phyloP scores from a whole-genome alignment of 2,888 invertebrate genomes.

The Tipula confusa region DNA sequence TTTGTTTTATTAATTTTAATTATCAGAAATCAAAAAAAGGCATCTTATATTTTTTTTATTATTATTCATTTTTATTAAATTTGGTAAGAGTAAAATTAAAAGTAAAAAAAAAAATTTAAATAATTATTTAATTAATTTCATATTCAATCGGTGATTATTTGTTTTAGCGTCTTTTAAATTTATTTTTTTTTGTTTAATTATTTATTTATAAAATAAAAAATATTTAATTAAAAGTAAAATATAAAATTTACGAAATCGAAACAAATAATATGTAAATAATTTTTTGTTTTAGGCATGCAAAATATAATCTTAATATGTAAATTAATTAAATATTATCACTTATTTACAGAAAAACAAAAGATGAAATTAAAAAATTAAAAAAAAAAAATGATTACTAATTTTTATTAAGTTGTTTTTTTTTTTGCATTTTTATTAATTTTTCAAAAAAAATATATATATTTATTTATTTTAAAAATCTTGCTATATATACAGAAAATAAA shows the following conservation, averaged over 20 bases:
- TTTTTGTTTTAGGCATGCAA: conserved; percentile 21
- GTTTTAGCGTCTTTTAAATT: conserved; percentile 25
- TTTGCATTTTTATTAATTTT: not conserved
- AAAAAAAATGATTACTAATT: too few relatives aligned
- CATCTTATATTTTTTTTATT: not conserved
- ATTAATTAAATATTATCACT: conserved; percentile 15
- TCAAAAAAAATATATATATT: conserved; percentile 15
- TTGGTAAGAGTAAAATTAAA: too few relatives aligned
- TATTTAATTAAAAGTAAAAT: not conserved
- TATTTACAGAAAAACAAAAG: conserved; percentile 12
- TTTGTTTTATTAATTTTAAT: not conserved
- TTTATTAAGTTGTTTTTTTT: not conserved
- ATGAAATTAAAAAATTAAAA: not conserved
- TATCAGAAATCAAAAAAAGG: conserved; percentile 21
- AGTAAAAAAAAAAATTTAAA: not conserved
- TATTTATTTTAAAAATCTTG: not conserved
- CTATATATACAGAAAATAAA: not conserved
- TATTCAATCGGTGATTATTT: not conserved
- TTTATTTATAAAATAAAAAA: not conserved
- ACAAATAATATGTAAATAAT: not conserved
- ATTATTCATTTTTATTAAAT: not conserved
- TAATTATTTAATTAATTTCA: not conserved
- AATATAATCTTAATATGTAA: not conserved
- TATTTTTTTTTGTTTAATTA: not conserved
- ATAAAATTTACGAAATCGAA: not conserved